Percentiles rank a stretch among this genome's conserved stretches.
phyloP scores from a whole-genome alignment of 2,113 vertebrate genomes.

The Thalassarche chlororhynchos region DNA sequence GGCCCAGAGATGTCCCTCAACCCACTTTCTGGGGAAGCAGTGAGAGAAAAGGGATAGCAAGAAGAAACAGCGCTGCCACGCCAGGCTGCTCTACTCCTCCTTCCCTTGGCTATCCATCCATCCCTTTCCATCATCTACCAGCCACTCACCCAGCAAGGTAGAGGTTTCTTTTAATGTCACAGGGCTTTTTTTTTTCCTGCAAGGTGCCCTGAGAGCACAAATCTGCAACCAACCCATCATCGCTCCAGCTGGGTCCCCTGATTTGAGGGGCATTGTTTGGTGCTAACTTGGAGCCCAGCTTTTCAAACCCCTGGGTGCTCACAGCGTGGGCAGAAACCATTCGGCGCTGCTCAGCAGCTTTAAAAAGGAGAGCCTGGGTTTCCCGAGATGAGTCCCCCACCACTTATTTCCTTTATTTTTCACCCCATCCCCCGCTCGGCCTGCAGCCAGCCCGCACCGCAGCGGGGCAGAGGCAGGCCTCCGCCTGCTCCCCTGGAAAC shows the following conservation, averaged over 20 bases:
- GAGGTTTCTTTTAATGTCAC: neutral
- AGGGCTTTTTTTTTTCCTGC: neutral
- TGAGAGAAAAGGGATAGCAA: neutral
- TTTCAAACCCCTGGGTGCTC: neutral
- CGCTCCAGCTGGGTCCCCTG: fast-evolving
- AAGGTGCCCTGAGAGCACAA: neutral
- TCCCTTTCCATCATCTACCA: neutral
- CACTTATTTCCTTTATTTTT: neutral
- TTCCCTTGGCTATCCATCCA: neutral
- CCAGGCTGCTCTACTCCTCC: neutral
- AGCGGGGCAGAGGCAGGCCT: neutral
- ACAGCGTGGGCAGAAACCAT: neutral
- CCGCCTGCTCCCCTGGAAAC: neutral
- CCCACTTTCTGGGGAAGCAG: neutral
- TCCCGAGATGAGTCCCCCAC: fast-evolving
- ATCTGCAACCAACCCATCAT: neutral
- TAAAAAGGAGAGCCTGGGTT: fast-evolving
- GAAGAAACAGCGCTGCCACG: neutral
- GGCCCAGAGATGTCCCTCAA: neutral
- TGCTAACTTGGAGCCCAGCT: neutral
- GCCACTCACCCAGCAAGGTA: neutral
- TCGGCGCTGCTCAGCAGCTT: neutral
- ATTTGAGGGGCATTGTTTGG: neutral
- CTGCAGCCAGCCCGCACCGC: neutral
- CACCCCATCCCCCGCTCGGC: neutral